Percentiles rank a stretch among this genome's conserved stretches.
These are phyloP conservation scores for Dolichoris vasculosae DNA, from an alignment of 1,140 invertebrate genomes.

Conservation along the genomic window DNA sequence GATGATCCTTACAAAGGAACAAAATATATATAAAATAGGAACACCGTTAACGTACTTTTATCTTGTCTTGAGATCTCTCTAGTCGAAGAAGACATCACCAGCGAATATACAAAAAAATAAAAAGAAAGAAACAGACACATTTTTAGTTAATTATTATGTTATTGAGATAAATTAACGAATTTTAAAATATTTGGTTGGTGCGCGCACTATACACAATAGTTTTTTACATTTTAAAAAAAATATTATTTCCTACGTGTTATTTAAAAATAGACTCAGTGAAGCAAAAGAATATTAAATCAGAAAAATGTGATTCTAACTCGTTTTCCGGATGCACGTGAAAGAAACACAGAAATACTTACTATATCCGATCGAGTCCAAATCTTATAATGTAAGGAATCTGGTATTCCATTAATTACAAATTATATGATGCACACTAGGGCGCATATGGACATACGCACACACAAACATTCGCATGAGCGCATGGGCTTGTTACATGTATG, in stretches of 20 bases:
- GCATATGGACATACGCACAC: no score
- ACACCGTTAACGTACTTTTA: constrained; percentile 54
- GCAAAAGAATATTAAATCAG: constrained; percentile 37
- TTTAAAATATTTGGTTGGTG: constrained; percentile 31
- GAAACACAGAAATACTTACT: constrained; percentile 22
- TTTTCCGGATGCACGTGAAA: constrained; percentile 38
- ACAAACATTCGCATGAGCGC: no score
- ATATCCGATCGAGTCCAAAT: constrained; percentile 33
- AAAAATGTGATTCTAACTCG: constrained; percentile 47
- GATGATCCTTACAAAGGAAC: constrained; percentile 7
- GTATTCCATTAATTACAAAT: constrained; percentile 47
- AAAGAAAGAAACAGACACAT: constrained; percentile 15
- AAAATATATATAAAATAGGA: constrained; percentile 45
- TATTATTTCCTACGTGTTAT: constrained; percentile 42
- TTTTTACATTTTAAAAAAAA: constrained; percentile 41
- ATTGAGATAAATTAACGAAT: constrained; percentile 44
- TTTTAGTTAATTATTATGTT: constrained; percentile 44
- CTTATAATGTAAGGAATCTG: constrained; percentile 45
- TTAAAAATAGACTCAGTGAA: constrained; percentile 17
- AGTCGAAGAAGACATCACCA: constrained; percentile 9
- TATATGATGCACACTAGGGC: no score
- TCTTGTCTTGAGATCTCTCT: constrained; percentile 55
- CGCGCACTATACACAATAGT: constrained; percentile 39
- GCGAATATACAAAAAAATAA: constrained; percentile 18
- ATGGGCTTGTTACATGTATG: no score